Conservation (phyloP, 2,888 invertebrate species). For the Mythimna albipuncta region DNA sequence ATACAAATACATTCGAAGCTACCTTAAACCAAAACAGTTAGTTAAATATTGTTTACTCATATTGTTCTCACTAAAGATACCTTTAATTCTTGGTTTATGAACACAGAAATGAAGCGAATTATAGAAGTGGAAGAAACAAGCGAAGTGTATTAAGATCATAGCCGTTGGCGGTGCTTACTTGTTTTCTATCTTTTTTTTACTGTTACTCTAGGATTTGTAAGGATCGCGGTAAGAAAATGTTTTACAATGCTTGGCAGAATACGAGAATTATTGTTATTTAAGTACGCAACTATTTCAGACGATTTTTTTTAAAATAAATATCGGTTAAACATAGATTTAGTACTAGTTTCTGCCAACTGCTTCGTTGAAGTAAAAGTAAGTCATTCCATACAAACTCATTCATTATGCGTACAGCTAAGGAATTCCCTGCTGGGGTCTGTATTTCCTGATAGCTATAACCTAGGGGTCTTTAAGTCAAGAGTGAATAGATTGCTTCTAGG, state of each 20-base stretch:
- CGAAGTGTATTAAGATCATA: conserved; percentile 47
- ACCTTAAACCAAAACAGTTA: not conserved
- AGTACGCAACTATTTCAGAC: not conserved
- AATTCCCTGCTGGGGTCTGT: too few species aligned
- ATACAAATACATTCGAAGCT: not conserved
- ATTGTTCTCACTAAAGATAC: conserved; percentile 7
- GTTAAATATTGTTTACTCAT: conserved; percentile 2
- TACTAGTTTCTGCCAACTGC: too few species aligned
- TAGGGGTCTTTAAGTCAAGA: too few species aligned
- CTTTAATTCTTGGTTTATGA: conserved; percentile 21
- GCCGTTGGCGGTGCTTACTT: conserved; percentile 9
- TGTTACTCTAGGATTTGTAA: conserved; percentile 41
- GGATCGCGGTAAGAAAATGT: conserved; percentile 27
- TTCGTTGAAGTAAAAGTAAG: too few species aligned
- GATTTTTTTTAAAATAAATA: not conserved
- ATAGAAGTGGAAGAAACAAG: conserved; percentile 40
- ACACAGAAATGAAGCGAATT: conserved; percentile 16
- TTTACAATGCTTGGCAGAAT: conserved; percentile 18
- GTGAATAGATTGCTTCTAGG: too few species aligned
- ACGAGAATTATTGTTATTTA: conserved; percentile 18
- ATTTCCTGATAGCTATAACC: too few species aligned
- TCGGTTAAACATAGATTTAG: too few species aligned
- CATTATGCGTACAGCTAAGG: too few species aligned
- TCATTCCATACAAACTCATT: too few species aligned
- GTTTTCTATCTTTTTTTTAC: conserved; percentile 26